Percentiles rank a stretch among this genome's conserved stretches.
phyloP scores from a whole-genome alignment of 2,113 vertebrate species.

The Corvus cornix region DNA sequence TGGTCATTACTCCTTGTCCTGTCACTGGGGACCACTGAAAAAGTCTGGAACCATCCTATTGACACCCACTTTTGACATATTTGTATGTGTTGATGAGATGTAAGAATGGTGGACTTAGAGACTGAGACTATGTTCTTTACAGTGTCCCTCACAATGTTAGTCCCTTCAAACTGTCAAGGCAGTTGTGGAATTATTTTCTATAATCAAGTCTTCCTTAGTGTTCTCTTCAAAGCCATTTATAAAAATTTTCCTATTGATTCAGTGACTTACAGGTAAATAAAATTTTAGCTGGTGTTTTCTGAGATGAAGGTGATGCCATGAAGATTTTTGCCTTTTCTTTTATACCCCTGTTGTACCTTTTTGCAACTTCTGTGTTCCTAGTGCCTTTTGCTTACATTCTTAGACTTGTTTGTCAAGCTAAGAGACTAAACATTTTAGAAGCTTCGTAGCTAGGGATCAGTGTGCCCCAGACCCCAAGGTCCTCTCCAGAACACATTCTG shows the following conservation, averaged over 20 bases:
- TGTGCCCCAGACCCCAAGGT: too few relatives aligned
- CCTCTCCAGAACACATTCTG: too few relatives aligned
- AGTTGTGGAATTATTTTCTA: not conserved
- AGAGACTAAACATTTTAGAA: too few relatives aligned
- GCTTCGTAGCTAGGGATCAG: too few relatives aligned
- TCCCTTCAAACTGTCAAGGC: not conserved
- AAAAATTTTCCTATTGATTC: not conserved
- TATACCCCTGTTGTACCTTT: too few relatives aligned
- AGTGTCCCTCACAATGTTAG: not conserved
- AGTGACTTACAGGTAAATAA: not conserved
- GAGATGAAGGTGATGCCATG: not conserved
- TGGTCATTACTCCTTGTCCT: not conserved
- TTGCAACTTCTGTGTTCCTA: too few relatives aligned
- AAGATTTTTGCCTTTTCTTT: too few relatives aligned
- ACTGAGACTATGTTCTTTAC: not conserved
- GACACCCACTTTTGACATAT: not conserved
- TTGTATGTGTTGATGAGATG: not conserved
- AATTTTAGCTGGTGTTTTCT: not conserved
- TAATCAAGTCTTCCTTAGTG: not conserved
- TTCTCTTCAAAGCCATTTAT: not conserved
- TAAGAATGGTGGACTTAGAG: not conserved
- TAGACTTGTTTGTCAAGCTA: too few relatives aligned
- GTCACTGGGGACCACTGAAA: not conserved
- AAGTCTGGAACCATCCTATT: not conserved
- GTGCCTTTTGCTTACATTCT: too few relatives aligned